Percentiles rank a stretch among this genome's conserved stretches.
phyloP scores from a whole-genome alignment of 1,140 invertebrate species.

The Aphis craccivora region DNA sequence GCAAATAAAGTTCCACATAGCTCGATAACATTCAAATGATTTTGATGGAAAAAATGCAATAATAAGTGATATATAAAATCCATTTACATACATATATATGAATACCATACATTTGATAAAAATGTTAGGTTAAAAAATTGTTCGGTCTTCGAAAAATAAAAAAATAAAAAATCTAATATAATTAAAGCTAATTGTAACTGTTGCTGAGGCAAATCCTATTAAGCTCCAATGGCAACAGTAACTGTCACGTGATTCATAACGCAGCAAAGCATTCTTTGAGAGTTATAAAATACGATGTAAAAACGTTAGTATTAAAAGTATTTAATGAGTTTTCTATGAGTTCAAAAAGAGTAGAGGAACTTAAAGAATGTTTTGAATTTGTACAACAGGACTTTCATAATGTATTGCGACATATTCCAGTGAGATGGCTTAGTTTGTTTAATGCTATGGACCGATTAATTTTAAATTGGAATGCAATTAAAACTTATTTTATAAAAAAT shows the following conservation, averaged over 20 bases:
- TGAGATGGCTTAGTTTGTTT: background rate
- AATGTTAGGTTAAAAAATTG: background rate
- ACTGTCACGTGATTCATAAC: slow-evolving; percentile 61
- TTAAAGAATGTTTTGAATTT: slow-evolving; percentile 31
- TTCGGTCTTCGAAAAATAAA: background rate
- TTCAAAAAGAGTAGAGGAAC: background rate
- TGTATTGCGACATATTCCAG: background rate
- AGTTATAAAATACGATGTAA: slow-evolving; percentile 53
- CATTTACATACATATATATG: too few species aligned
- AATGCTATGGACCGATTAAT: background rate
- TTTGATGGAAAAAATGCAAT: too few species aligned
- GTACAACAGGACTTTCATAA: background rate
- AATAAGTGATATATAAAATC: too few species aligned
- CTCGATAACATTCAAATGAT: too few species aligned
- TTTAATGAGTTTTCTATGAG: background rate
- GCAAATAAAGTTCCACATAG: too few species aligned
- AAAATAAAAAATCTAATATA: slow-evolving; percentile 41
- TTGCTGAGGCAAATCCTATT: too few species aligned
- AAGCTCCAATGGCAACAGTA: too few species aligned
- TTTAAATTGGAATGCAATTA: background rate
- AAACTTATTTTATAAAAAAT: slow-evolving; percentile 9
- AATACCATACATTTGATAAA: too few species aligned
- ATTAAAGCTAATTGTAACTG: slow-evolving; percentile 61
- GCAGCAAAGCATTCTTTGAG: slow-evolving; percentile 59
- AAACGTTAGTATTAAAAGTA: background rate